Conservation (phyloP, 2,888 invertebrate genomes). For the Conistra vaccinii region DNA sequence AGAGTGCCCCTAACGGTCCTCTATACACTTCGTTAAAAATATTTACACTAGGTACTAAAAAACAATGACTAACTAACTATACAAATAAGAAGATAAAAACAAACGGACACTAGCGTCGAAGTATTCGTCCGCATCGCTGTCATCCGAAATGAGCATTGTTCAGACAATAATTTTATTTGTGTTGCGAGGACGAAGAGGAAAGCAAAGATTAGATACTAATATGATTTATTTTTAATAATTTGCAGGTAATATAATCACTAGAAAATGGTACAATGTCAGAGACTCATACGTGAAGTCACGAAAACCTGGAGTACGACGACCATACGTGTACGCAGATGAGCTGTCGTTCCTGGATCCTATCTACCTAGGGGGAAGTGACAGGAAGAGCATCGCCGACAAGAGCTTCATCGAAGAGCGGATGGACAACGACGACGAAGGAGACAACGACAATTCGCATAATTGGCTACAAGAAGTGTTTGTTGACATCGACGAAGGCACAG, state of each 20-base stretch:
- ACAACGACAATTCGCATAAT: conserved; percentile 68
- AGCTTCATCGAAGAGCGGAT: conserved; percentile 60
- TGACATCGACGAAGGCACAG: conserved; percentile 69
- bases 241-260: conserved; percentile 74
- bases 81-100: too few relatives aligned
- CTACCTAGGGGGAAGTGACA: conserved; percentile 54
- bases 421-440: conserved; percentile 62
- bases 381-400: conserved; percentile 49
- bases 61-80: too few relatives aligned
- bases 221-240: conserved; percentile 15
- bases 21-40: too few relatives aligned
- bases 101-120: too few relatives aligned
- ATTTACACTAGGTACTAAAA: too few relatives aligned
- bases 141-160: neutral
- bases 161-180: neutral
- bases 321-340: conserved; percentile 76
- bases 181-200: neutral
- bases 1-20: too few relatives aligned
- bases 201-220: neutral
- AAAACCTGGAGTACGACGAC: conserved; percentile 63
- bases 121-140: too few relatives aligned
- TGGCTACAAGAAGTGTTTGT: conserved; percentile 76
- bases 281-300: conserved; percentile 77
- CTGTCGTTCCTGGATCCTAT: conserved; percentile 75
- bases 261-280: conserved; percentile 79